These are phyloP conservation scores for Drosophila pegasa DNA, from an alignment of 2,888 invertebrate species.

Conservation along the genomic window DNA sequence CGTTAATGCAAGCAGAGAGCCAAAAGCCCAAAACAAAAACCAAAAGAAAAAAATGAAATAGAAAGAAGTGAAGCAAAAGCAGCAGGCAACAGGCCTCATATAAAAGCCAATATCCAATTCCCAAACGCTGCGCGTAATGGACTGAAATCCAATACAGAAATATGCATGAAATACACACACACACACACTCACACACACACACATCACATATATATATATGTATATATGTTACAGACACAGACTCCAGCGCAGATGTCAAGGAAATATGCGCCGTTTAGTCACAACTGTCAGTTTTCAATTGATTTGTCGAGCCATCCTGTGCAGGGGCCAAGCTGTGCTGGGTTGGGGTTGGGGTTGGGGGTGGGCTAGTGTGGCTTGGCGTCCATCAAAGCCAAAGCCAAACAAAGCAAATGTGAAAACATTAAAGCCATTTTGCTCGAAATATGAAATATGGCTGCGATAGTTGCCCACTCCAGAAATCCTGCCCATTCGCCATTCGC, in stretches of 20 bases:
- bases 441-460: slow-evolving; percentile 65
- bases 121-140: slow-evolving; percentile 74
- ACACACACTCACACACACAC: slow-evolving; percentile 28
- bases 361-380: background rate
- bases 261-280: slow-evolving; percentile 80
- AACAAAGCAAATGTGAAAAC: slow-evolving; percentile 80
- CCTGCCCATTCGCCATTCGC: slow-evolving; percentile 26
- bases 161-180: slow-evolving; percentile 72
- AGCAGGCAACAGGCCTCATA: slow-evolving; percentile 44
- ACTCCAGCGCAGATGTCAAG: slow-evolving; percentile 73
- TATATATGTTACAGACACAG: slow-evolving; percentile 39
- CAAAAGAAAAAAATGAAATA: slow-evolving; percentile 15
- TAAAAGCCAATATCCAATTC: slow-evolving; percentile 80
- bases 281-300: slow-evolving; percentile 80
- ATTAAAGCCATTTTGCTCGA: slow-evolving; percentile 73
- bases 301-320: slow-evolving; percentile 70
- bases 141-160: slow-evolving; percentile 81
- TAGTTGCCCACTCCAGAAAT: slow-evolving; percentile 48
- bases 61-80: slow-evolving; percentile 16
- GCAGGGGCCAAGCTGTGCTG: slow-evolving; percentile 23
- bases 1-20: slow-evolving; percentile 68
- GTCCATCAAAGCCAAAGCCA: slow-evolving; percentile 68
- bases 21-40: slow-evolving; percentile 27
- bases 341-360: background rate
- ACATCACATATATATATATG: background rate